These are phyloP conservation scores for Anagyrus pseudococci DNA, from an alignment of 2,888 invertebrate genomes.

Conservation along the genomic window DNA sequence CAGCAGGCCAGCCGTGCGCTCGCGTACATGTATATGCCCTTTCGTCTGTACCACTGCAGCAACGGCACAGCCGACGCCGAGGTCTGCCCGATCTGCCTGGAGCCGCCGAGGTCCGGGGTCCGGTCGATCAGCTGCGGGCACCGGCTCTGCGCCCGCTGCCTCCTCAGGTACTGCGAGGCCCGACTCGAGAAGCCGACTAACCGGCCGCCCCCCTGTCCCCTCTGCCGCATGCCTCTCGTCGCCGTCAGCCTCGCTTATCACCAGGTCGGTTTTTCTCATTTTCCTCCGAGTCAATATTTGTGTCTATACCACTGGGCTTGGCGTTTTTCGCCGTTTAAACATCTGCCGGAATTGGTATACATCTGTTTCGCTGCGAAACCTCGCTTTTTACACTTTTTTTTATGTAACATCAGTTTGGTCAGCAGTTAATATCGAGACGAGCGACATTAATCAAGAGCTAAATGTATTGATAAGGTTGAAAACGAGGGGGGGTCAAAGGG, in stretches of 20 bases:
- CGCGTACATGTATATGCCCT: too few relatives aligned
- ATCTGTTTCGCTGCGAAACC: too few relatives aligned
- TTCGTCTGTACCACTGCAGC: not conserved
- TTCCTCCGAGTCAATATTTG: too few relatives aligned
- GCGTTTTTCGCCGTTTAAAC: too few relatives aligned
- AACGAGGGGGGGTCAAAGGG: too few relatives aligned
- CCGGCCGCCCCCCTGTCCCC: slow-evolving; percentile 49
- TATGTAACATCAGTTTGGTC: too few relatives aligned
- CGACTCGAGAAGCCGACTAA: slow-evolving; percentile 52
- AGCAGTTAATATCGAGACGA: too few relatives aligned
- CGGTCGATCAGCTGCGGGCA: slow-evolving; percentile 44
- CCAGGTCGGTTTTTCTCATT: slow-evolving; percentile 40
- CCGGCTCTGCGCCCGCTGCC: slow-evolving; percentile 43
- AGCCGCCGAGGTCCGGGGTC: slow-evolving; percentile 39
- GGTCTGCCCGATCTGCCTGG: slow-evolving; percentile 47
- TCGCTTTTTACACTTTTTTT: too few relatives aligned
- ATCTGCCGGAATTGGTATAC: too few relatives aligned
- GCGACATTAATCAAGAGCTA: too few relatives aligned
- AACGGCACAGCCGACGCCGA: slow-evolving; percentile 38
- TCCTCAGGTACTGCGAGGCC: slow-evolving; percentile 46
- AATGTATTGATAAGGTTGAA: too few relatives aligned
- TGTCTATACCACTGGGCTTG: not conserved
- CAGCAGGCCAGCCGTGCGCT: too few relatives aligned
- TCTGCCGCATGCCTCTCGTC: slow-evolving; percentile 46
- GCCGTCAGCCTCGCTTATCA: slow-evolving; percentile 49